Conservation (phyloP, 2,888 invertebrate genomes). For the Nomada fabriciana region DNA sequence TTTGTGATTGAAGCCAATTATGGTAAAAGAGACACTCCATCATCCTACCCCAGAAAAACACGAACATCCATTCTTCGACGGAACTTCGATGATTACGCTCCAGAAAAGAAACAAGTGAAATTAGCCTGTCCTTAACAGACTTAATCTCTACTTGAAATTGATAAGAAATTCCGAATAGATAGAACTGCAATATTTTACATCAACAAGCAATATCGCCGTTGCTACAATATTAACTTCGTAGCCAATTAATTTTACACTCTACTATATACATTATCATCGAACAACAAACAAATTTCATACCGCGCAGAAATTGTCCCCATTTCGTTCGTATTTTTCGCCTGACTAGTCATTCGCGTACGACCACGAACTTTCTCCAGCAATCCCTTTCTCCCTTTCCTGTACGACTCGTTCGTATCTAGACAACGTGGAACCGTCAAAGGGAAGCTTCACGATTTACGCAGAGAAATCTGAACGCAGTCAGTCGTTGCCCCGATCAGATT, state of each 20-base stretch:
- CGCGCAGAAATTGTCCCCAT: not conserved
- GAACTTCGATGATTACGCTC: not conserved
- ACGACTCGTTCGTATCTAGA: no score
- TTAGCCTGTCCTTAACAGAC: not conserved
- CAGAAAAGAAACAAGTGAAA: not conserved
- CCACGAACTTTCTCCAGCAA: not conserved
- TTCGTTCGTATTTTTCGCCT: not conserved
- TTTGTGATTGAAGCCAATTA: conserved; percentile 31
- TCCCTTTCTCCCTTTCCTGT: not conserved
- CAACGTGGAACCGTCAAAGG: no score
- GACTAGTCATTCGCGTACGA: not conserved
- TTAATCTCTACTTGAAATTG: not conserved
- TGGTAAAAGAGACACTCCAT: conserved; percentile 29
- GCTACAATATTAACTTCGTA: no score
- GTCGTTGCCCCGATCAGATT: conserved; percentile 22
- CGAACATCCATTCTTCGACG: conserved; percentile 14
- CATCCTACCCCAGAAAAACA: conserved; percentile 21
- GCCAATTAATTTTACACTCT: no score
- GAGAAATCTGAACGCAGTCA: not conserved
- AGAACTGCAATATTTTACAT: no score
- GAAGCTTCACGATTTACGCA: not conserved
- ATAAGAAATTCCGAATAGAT: no score
- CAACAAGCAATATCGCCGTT: no score
- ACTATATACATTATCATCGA: no score
- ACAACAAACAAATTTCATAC: not conserved